Base-by-base conservation (phyloP, 2,888 invertebrate species). In the Caenorhabditis wallacei region DNA sequence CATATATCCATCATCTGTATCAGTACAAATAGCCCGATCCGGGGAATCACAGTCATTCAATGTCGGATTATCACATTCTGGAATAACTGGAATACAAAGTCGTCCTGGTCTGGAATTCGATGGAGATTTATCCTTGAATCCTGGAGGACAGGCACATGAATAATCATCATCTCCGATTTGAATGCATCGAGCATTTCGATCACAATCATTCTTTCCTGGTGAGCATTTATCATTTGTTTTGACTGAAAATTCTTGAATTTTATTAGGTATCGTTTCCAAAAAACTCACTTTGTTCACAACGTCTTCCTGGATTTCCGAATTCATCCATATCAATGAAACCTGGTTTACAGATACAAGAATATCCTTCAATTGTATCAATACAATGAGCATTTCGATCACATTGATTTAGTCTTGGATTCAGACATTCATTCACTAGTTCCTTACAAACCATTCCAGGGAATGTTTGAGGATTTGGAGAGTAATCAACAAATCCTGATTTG, bases 401-500 rank as follows among this genome's bases (percentile, higher is more conserved):
- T 63, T 86, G 87, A 75, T 91, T 91, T 30, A 89, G 79, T 13
- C 63, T 26, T 2, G 88, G 86, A 4, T 61, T 74, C 3, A 83
- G 53, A 68, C 92, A 92, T 74, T 92, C 92, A 78, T 92, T 88
- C 24, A 92, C 88, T 43, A 90, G 68, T 61, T 86, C 84, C 43
- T 88, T 87, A 81, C 92, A 92, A 8, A 92, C 87, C 59, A 89
- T 75, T 53, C 92, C 91, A 3, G 88, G 87, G 82, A 87, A 85
- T 76, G 84, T 88, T 54, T 88, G 89, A 2, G 90, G 90, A 70
- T 91, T 92, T 24, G 92, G 92, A 18, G 92, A 92, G 61, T 88
- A 88, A 78, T 92, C 92, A 63, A 92, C 88, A 85, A 84, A 92
- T 30, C 91, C 91, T n/a, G 89, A 86, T 70, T 90, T 90, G 86